These are phyloP conservation scores for Chironomus tepperi DNA, from an alignment of 1,140 invertebrate species.

Conservation along the genomic window DNA sequence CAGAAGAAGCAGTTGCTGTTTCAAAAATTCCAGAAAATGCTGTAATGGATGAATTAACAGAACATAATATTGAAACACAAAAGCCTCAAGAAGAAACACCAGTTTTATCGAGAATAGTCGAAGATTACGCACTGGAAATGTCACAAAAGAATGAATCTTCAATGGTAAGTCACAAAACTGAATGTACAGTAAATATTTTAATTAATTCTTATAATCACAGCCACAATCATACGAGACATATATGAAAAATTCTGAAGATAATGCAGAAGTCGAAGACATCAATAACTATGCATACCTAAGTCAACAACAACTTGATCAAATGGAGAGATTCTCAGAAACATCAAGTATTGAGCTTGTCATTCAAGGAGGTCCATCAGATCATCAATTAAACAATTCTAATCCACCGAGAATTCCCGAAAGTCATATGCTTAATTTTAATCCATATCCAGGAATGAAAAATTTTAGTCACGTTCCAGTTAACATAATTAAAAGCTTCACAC, in stretches of 20 bases:
- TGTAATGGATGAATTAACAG: no score
- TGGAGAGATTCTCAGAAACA: neutral
- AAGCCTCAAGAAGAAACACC: no score
- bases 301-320: neutral
- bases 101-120: no score
- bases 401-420: conserved; percentile 33
- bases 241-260: no score
- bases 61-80: no score
- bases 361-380: neutral
- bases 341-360: neutral
- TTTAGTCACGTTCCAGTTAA: conserved; percentile 32
- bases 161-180: no score
- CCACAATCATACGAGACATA: conserved; percentile 28
- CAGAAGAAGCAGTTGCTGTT: no score
- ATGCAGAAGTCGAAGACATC: neutral
- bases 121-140: no score
- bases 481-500: conserved; percentile 37
- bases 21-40: no score
- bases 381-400: conserved; percentile 25
- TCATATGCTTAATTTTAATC: conserved; percentile 32
- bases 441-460: conserved; percentile 34
- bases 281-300: no score
- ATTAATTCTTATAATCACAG: conserved; percentile 30
- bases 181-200: conserved; percentile 24
- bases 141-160: neutral